Percentiles rank a stretch among this genome's conserved stretches.
Evolutionary conservation across 2,888 invertebrate genomes (phyloP).

Genomic region (Pterobdella sp.): DNA sequence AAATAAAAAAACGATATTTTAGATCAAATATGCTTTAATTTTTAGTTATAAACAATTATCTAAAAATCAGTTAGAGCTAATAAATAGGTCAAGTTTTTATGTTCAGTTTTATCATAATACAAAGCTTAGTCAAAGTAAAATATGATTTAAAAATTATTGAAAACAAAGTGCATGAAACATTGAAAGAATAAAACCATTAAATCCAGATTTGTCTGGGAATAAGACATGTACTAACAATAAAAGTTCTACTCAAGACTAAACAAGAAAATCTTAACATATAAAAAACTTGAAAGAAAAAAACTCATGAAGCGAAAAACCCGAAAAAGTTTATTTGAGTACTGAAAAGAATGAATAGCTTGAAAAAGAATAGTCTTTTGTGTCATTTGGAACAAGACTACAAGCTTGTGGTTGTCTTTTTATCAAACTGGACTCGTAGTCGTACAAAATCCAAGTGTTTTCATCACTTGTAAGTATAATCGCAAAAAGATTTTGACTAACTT

Average conservation of each 20-base stretch:
- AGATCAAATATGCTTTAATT: no score
- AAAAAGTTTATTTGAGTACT: background rate
- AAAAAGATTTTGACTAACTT: no score
- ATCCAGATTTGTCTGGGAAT: background rate
- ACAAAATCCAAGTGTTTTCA: slow-evolving; percentile 25
- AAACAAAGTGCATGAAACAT: no score
- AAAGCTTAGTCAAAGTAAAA: no score
- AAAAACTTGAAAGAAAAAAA: background rate
- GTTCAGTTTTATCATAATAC: no score
- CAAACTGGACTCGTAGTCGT: slow-evolving; percentile 26
- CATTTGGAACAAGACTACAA: slow-evolving; percentile 21
- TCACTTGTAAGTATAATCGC: no score
- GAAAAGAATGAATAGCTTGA: slow-evolving; percentile 4
- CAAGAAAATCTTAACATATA: background rate
- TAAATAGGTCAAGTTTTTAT: no score
- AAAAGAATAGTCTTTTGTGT: slow-evolving; percentile 18
- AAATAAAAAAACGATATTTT: background rate
- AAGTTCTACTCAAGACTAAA: background rate
- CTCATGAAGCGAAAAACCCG: background rate
- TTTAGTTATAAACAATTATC: background rate
- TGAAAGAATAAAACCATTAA: no score
- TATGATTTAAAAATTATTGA: no score
- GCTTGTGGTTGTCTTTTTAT: slow-evolving; percentile 20
- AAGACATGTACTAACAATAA: background rate
- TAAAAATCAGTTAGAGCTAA: background rate